Base-by-base conservation (phyloP, 1,140 invertebrate species). In the Limonius californicus region DNA sequence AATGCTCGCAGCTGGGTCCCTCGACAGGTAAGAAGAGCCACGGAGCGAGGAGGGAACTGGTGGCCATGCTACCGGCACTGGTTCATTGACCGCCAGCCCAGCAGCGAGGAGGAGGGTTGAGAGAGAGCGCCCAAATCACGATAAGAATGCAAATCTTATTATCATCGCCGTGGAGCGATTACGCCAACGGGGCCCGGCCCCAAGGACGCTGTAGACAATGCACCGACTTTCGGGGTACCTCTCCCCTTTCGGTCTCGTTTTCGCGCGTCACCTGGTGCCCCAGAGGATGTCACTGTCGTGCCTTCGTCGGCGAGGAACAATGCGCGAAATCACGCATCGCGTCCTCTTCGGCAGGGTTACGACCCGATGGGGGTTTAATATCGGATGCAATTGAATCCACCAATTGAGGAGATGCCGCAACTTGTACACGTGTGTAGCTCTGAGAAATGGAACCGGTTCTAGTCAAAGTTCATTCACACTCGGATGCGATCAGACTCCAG, bases 11-110 rank as follows among this genome's bases (percentile, higher is more conserved):
- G 63, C 64, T 66, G 68, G 65, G 61, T 64, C 62, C 62, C 61
- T 59, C 63, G 61, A 39, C 70, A 71, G 72, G 70, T 71, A 70
- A 70, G 66, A 54, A 50, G 63, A 57, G 54, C 60, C 53, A 55
- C 47, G 57, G 65, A 47, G 60, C 42, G 64, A 65, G 62, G 61
- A 65, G 64, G 63, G 65, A 67, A 62, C 57, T 32, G 62, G 61
- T 66, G 66, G 65, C 65, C 70, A 68, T 63, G 69, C 70, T 70
- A 71, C 67, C 68, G 68, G 71, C 70, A 65, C 62, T 59, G 69
- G 73, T 71, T 71, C 72, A 67, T 67, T 69, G 71, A 73, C 72
- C 74, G 63, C 63, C 56, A 58, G 32, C 59, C 54, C 30, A 9
- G 35, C 43, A 23, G 32, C 63, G 61, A 63, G 50, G 59, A 53